These are phyloP conservation scores for Idaea biselata DNA, from an alignment of 2,888 invertebrate genomes.

Conservation along the genomic window DNA sequence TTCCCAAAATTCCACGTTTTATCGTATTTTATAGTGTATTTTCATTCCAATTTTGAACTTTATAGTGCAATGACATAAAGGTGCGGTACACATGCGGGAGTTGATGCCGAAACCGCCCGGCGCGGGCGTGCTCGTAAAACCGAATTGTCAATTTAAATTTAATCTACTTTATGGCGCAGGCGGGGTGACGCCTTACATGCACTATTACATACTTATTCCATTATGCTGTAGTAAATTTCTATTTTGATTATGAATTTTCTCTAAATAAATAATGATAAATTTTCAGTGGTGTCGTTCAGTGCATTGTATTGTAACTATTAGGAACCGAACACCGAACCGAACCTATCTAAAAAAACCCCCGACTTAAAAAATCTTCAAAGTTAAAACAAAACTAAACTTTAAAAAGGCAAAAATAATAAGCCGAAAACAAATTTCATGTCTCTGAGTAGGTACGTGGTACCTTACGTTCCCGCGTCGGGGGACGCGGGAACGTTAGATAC, in stretches of 20 bases:
- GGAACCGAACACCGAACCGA: no score
- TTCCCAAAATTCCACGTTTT: conserved; percentile 38
- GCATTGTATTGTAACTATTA: no score
- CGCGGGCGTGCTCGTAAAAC: conserved; percentile 56
- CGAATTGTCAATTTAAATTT: conserved; percentile 76
- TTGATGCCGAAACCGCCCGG: conserved; percentile 37
- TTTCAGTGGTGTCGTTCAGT: not conserved
- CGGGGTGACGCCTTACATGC: conserved; percentile 52
- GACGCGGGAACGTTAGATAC: no score
- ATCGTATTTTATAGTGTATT: conserved; percentile 21
- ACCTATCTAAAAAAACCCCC: no score
- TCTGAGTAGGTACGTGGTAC: no score
- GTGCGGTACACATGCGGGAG: conserved; percentile 25
- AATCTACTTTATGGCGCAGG: conserved; percentile 66
- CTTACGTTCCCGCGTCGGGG: no score
- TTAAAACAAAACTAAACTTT: no score
- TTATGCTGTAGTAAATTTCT: conserved; percentile 38
- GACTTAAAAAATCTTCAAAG: no score
- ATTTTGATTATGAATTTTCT: conserved; percentile 35
- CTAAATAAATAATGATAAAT: conserved; percentile 5
- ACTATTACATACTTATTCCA: conserved; percentile 52
- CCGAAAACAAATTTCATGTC: no score
- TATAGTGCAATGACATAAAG: conserved; percentile 9
- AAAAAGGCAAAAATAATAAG: no score
- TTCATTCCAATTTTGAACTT: conserved; percentile 12